These are phyloP conservation scores for Drosophila oshimai DNA, from an alignment of 1,140 invertebrate genomes.

Conservation along the genomic window DNA sequence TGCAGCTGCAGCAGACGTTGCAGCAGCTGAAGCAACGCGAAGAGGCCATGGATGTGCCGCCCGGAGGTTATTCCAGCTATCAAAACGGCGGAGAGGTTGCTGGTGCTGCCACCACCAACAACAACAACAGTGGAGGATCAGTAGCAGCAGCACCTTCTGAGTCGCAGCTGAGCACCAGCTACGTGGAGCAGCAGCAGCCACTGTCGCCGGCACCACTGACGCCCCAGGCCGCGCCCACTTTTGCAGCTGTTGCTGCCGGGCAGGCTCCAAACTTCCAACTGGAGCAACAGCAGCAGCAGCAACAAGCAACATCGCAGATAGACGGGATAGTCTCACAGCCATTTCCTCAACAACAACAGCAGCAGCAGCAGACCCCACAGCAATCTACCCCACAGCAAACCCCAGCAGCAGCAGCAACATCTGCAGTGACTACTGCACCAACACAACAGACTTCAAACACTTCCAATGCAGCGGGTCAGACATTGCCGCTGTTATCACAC, in stretches of 20 bases:
- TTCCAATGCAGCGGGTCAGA: slow-evolving; percentile 63
- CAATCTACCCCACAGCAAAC: slow-evolving; percentile 44
- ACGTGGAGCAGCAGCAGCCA: slow-evolving; percentile 55
- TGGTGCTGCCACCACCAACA: slow-evolving; percentile 7
- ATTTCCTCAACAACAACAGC: slow-evolving; percentile 40
- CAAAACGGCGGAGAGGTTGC: slow-evolving; percentile 55
- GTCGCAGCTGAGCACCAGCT: slow-evolving; percentile 50
- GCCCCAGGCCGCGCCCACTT: slow-evolving; percentile 48
- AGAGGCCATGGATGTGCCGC: slow-evolving; percentile 49
- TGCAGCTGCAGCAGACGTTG: slow-evolving; percentile 73
- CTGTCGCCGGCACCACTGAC: slow-evolving; percentile 51
- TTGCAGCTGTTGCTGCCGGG: slow-evolving; percentile 59
- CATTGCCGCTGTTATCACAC: slow-evolving; percentile 68
- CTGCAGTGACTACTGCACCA: not conserved
- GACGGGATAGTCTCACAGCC: slow-evolving; percentile 46
- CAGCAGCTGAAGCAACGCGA: slow-evolving; percentile 75
- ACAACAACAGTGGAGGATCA: slow-evolving; percentile 29
- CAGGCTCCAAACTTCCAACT: slow-evolving; percentile 50
- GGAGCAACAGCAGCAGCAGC: slow-evolving; percentile 47
- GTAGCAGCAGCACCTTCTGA: slow-evolving; percentile 19
- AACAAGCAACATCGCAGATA: slow-evolving; percentile 60
- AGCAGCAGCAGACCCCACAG: slow-evolving; percentile 34
- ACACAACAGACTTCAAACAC: slow-evolving; percentile 53
- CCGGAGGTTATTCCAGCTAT: slow-evolving; percentile 52
- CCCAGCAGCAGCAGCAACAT: slow-evolving; percentile 10